These are phyloP conservation scores for Lutjanus erythropterus DNA, from an alignment of 2,113 vertebrate genomes.

Conservation along the genomic window DNA sequence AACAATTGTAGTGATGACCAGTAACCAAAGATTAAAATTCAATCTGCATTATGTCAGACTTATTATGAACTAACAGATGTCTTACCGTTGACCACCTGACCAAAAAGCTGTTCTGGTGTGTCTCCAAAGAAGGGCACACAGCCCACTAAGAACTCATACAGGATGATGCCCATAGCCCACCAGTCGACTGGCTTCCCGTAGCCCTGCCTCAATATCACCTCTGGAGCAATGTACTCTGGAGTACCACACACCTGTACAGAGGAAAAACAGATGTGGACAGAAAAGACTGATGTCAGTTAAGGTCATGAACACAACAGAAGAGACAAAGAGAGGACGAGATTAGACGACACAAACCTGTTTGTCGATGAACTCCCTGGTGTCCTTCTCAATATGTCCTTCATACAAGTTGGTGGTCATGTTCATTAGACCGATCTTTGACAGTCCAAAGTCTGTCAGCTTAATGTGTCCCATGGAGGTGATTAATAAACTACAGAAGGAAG, in stretches of 20 bases:
- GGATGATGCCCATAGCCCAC: conserved; percentile 97
- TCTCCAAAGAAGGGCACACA: conserved; percentile 98
- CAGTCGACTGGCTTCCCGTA: conserved; percentile 97
- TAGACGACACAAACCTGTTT: conserved; percentile 88
- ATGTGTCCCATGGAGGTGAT: conserved; percentile 98
- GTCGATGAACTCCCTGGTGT: conserved; percentile 94
- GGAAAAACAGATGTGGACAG: background rate
- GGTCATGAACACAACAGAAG: background rate
- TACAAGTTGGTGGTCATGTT: conserved; percentile 98
- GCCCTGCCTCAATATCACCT: conserved; percentile 95
- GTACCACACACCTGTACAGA: conserved; percentile 93
- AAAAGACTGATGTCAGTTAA: background rate
- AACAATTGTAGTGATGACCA: background rate
- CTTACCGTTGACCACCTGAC: conserved; percentile 96
- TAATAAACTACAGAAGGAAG: conserved; percentile 86
- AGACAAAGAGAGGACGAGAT: background rate
- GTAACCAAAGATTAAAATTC: background rate
- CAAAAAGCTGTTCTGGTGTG: conserved; percentile 95
- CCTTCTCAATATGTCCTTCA: conserved; percentile 96
- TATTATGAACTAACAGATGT: no score
- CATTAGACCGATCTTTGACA: conserved; percentile 97
- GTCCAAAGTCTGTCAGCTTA: conserved; percentile 96
- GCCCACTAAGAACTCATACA: conserved; percentile 96
- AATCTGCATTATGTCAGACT: background rate
- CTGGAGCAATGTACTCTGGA: conserved; percentile 95